These are phyloP conservation scores for Neotoxoptera formosana DNA, from an alignment of 1,140 invertebrate genomes.

Conservation along the genomic window DNA sequence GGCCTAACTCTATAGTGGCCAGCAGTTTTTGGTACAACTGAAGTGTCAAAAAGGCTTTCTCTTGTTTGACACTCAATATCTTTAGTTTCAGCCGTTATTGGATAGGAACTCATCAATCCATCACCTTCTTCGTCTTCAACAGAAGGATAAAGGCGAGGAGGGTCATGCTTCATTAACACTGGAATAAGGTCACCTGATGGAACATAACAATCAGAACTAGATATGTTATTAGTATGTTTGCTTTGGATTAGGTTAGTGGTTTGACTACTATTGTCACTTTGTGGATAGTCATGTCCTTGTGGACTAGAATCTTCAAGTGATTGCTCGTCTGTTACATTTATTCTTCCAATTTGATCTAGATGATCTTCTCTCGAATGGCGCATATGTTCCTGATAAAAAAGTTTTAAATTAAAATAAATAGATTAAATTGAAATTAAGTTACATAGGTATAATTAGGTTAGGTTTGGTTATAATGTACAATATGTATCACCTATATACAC, in stretches of 20 bases:
- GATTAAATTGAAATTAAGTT: not conserved
- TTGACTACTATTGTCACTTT: slow-evolving; percentile 55
- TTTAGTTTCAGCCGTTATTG: slow-evolving; percentile 66
- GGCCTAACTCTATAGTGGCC: slow-evolving; percentile 57
- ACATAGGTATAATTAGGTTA: not conserved
- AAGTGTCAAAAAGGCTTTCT: slow-evolving; percentile 72
- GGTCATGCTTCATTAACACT: slow-evolving; percentile 52
- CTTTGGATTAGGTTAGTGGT: slow-evolving; percentile 38
- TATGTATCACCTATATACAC: not conserved
- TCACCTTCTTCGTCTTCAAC: slow-evolving; percentile 65
- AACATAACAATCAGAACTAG: slow-evolving; percentile 55
- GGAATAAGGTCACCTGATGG: slow-evolving; percentile 53
- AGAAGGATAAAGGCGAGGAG: slow-evolving; percentile 58
- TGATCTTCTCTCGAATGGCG: slow-evolving; percentile 79
- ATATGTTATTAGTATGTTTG: slow-evolving; percentile 53
- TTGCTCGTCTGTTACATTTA: slow-evolving; percentile 60
- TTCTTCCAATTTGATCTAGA: slow-evolving; percentile 73
- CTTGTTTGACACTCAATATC: slow-evolving; percentile 82
- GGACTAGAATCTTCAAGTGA: not conserved
- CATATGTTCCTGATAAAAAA: slow-evolving; percentile 74
- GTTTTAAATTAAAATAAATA: not conserved
- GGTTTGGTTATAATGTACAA: not conserved
- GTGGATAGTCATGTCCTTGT: slow-evolving; percentile 40
- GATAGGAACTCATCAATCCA: slow-evolving; percentile 65
- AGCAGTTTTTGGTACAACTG: slow-evolving; percentile 60